A percentile compares a stretch with the other conserved stretches of the same genome.
phyloP scores from a whole-genome alignment of 2,113 vertebrate species.

The Mesocricetus auratus region DNA sequence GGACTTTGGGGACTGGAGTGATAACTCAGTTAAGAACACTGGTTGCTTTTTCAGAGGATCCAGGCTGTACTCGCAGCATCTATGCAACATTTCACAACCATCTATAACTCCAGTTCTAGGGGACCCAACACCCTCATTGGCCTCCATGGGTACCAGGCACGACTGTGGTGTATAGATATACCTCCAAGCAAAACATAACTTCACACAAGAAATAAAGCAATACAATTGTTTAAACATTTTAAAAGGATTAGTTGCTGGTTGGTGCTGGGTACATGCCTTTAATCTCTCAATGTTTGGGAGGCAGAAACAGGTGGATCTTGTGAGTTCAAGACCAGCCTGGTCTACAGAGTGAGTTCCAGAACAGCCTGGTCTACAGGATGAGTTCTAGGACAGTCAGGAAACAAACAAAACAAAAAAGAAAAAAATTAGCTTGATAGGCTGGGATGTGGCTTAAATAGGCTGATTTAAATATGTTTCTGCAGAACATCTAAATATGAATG shows the following conservation, averaged over 20 bases:
- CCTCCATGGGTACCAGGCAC: background rate
- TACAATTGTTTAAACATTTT: background rate
- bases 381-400: background rate
- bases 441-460: background rate
- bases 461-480: background rate
- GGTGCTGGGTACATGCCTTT: background rate
- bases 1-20: background rate
- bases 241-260: background rate
- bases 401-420: background rate
- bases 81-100: background rate
- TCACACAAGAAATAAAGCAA: background rate
- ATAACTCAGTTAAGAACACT: background rate
- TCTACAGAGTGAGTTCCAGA: background rate
- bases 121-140: background rate
- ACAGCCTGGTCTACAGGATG: background rate
- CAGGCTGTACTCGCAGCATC: background rate
- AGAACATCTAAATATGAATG: conserved; percentile 9
- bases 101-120: background rate
- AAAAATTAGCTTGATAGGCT: background rate
- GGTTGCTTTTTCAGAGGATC: background rate
- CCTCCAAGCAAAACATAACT: background rate
- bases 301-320: background rate
- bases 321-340: background rate
- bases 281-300: background rate
- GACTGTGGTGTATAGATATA: background rate